Base-by-base conservation (phyloP, 2,797 vertebrate genomes). In the Spinus olivaceus region DNA sequence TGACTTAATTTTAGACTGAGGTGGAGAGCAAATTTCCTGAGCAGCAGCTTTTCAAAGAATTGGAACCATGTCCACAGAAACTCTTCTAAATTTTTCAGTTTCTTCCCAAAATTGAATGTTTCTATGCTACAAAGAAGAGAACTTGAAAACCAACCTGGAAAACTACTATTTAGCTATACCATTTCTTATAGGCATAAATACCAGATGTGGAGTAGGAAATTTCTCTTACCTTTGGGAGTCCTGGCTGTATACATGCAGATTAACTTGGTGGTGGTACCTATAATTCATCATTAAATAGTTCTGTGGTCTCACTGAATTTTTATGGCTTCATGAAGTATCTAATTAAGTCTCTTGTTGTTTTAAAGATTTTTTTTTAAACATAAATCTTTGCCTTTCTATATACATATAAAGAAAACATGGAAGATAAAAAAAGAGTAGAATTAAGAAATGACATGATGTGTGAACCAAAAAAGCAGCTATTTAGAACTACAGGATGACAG, bases 381-480 rank as follows among this genome's bases (percentile, higher is more conserved):
- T 83, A 44, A 81, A 46, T 65, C 17, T 80, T 41, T 37, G 39
- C 7, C 6, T 35, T 4, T 81, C 14, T 79, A 6, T n/a, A 19
- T 8, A 56, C 3, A 17, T n/a, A 25, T 6, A 61, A 85, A 81
- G 91, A 82, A 88, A 92, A 81, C 83, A 42, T 67, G 50, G 77
- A 83, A 91, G 46, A 91, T 47, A 83, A 76, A 92, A 92, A 69
- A 53, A 63, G 12, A 88, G 53, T 77, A 79, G 86, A 85, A 73
- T 92, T 91, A 66, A 94, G 65, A 96, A 97, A 95, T 88, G 17
- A 67, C 64, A 81, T 60, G 47, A 94, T 95, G 97, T 94, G 60
- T 83, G 95, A 93, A 91, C 81, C 41, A 95, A 95, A 96, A 73
- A 83, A 41, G 49, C 57, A 96, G 65, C 54, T 97, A 80, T 96